These are phyloP conservation scores for Philopedon plagiatum DNA, from an alignment of 2,888 invertebrate species.

Conservation along the genomic window DNA sequence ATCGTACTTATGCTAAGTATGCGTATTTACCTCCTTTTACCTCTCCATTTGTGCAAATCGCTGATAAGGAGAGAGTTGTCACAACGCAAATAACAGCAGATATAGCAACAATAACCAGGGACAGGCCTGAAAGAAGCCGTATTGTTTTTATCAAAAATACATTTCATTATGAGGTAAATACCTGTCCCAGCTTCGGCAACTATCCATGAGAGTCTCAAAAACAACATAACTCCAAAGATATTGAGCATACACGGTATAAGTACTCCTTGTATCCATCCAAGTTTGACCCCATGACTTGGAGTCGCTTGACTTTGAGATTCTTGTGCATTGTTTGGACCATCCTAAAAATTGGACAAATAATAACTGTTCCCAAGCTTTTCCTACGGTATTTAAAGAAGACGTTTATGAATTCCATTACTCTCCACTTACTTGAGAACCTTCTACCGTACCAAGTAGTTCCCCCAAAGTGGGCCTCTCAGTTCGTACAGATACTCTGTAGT, in stretches of 20 bases:
- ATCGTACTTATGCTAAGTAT: too few relatives aligned
- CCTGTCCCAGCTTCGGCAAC: conserved; percentile 94
- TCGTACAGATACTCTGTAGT: conserved; percentile 84
- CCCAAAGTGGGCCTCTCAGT: conserved; percentile 87
- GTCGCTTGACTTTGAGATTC: conserved; percentile 58
- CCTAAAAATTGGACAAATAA: too few relatives aligned
- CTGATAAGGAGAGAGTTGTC: conserved; percentile 88
- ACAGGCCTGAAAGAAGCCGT: conserved; percentile 65
- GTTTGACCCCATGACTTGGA: conserved; percentile 74
- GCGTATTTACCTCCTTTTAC: conserved; percentile 90
- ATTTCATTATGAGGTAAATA: conserved; percentile 47
- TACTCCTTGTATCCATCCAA: conserved; percentile 96
- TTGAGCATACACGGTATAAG: conserved; percentile 95
- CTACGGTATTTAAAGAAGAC: too few relatives aligned
- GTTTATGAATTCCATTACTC: not conserved
- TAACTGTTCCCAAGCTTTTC: too few relatives aligned
- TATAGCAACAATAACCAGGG: conserved; percentile 83
- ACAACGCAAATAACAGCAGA: conserved; percentile 88
- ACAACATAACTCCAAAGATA: conserved; percentile 99
- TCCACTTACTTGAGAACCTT: conserved; percentile 51
- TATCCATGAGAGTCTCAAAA: conserved; percentile 97
- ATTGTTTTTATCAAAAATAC: too few relatives aligned
- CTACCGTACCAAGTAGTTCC: conserved; percentile 83
- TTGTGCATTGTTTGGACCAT: conserved; percentile 23
- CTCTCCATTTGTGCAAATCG: conserved; percentile 96